Evolutionary conservation across 2,888 invertebrate species (phyloP), one percentile per base, ranked within the genome.

Genomic region (Dryadula phaetusa): DNA sequence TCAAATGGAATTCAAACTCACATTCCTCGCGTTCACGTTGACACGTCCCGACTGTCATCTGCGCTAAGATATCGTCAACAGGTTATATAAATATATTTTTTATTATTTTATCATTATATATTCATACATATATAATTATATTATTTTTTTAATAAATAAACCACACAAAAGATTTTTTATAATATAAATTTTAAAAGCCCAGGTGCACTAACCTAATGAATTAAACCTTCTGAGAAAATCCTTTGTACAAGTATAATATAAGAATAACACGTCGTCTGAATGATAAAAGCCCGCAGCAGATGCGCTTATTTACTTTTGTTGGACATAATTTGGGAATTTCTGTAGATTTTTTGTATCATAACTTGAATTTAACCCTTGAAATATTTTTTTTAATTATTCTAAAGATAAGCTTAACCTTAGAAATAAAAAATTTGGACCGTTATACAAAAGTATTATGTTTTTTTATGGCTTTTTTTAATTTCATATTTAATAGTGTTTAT

Each of bases 221-320:
- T 47, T 47, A 64, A 64, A 47, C 47, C 47, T 64, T 64, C 46
- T 18, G 37, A 64, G 47, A 47, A 64, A 40, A 28, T 22, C 14
- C 47, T 49, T 64, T 64, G 46, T 49, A 58, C 18, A n/a, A n/a
- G n/a, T n/a, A 49, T 25, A 3, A 37, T 14, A 37, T 12, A 56
- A 58, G 8, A 64, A 52, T 52, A 56, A 58, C 47, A 47, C 18
- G 28, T 7, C 16, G 22, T n/a, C 20, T 47, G 47, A 47, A 62
- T 47, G 8, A 47, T 10, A 46, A 62, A 34, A 20, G 61, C n/a
- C n/a, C 22, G n/a, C 22, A 14, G 46, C 61, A 47, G 40, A 62
- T 47, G 32, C 20, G 46, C 46, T 5, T 44, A 44, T 44, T 32
- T 32, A 44, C 60, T 44, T 60, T 60, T 60, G 60, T 60, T 44